Percentiles rank a stretch among this genome's conserved stretches.
These are phyloP conservation scores for Stegostoma tigrinum DNA, from an alignment of 2,113 vertebrate species.

Conservation along the genomic window DNA sequence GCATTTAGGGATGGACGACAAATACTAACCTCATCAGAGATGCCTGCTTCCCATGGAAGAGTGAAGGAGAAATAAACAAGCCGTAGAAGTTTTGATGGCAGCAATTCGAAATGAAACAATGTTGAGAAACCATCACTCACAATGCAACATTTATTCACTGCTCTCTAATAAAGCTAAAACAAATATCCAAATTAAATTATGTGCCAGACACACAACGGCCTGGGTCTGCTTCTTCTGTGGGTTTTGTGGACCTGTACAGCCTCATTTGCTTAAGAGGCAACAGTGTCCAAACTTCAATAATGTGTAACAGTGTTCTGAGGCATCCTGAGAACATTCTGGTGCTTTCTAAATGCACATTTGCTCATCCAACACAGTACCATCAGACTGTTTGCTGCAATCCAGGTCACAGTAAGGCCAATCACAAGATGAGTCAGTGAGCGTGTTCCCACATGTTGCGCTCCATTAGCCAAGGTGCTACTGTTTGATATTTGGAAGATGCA, in stretches of 20 bases:
- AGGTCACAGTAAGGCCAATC: constrained; percentile 21
- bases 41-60: too few relatives aligned
- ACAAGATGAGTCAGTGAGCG: not conserved
- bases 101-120: not conserved
- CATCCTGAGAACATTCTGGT: not conserved
- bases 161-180: not conserved
- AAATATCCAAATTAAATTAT: not conserved
- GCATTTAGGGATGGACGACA: too few relatives aligned
- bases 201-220: not conserved
- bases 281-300: not conserved
- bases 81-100: not conserved
- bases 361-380: not conserved
- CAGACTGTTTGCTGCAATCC: not conserved
- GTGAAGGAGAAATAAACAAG: too few relatives aligned
- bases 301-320: not conserved
- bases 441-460: not conserved
- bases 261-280: not conserved
- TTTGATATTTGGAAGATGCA: not conserved
- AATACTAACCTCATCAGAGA: too few relatives aligned
- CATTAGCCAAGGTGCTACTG: not conserved
- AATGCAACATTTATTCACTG: not conserved
- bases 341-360: not conserved
- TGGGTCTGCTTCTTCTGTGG: too few relatives aligned
- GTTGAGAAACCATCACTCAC: not conserved
- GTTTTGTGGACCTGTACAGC: not conserved